Evolutionary conservation across 2,888 invertebrate species (phyloP).

Genomic region (Incurvaria masculella): DNA sequence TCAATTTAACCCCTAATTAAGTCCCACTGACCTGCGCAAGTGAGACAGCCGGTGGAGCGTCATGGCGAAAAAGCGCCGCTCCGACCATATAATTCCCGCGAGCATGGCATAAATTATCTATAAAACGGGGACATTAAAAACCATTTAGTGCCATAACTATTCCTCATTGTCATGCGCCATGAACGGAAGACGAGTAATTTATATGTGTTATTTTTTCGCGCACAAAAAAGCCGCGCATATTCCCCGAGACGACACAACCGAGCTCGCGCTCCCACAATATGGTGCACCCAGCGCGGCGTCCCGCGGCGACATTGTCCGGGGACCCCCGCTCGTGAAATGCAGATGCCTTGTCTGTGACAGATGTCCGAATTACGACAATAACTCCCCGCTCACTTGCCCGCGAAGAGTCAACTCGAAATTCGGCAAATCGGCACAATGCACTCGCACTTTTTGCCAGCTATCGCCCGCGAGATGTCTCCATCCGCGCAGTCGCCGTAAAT

Average conservation of each 20-base stretch:
- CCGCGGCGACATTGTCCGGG: conserved; percentile 46
- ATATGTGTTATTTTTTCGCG: conserved; percentile 46
- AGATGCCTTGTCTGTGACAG: conserved; percentile 50
- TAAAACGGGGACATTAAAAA: conserved; percentile 53
- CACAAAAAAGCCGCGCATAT: conserved; percentile 21
- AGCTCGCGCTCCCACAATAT: background rate
- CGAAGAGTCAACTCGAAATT: conserved; percentile 45
- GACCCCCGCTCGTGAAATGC: conserved; percentile 9
- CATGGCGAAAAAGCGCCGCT: background rate
- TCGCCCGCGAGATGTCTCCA: background rate
- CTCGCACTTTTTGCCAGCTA: background rate
- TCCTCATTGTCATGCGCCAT: conserved; percentile 36
- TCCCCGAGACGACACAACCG: background rate
- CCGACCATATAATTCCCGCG: background rate
- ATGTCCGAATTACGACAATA: conserved; percentile 54
- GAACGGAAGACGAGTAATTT: conserved; percentile 47
- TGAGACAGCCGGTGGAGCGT: too few relatives aligned
- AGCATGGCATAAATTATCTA: conserved; percentile 39
- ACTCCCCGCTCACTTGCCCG: conserved; percentile 27
- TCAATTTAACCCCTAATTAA: background rate
- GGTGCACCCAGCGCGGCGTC: conserved; percentile 31
- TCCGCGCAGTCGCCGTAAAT: too few relatives aligned
- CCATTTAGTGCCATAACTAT: conserved; percentile 52
- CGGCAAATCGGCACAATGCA: conserved; percentile 22
- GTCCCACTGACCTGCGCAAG: background rate